Conservation (phyloP, 2,888 invertebrate species). For the Protophormia terraenovae region DNA sequence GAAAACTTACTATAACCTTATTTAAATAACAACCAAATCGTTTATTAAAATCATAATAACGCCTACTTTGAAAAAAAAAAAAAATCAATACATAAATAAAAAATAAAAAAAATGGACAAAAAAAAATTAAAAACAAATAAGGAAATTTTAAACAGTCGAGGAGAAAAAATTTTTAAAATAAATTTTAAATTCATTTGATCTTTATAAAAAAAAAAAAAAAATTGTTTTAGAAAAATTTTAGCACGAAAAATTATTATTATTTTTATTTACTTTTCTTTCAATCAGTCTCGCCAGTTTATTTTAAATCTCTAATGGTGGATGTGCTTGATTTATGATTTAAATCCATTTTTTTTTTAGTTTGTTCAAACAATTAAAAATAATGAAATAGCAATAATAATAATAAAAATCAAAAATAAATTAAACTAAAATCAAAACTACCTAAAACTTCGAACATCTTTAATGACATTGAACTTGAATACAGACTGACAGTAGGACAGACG, state of each 20-base stretch:
- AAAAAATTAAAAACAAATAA: neutral
- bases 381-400: conserved; percentile 7
- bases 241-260: too few relatives aligned
- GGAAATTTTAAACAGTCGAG: neutral
- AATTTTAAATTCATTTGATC: too few relatives aligned
- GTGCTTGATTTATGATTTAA: conserved; percentile 6
- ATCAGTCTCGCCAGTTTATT: too few relatives aligned
- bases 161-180: neutral
- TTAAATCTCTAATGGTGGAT: too few relatives aligned
- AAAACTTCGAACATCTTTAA: neutral
- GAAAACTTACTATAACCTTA: conserved; percentile 17
- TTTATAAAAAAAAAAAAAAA: too few relatives aligned
- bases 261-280: too few relatives aligned
- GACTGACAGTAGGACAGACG: conserved; percentile 22
- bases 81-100: conserved; percentile 5
- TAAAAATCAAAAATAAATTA: neutral
- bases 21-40: conserved; percentile 22
- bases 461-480: conserved; percentile 58
- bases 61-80: conserved; percentile 16
- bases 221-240: too few relatives aligned
- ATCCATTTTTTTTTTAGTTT: neutral
- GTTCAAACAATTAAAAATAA: conserved; percentile 21
- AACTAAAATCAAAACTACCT: neutral
- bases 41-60: conserved; percentile 25
- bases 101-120: neutral